phyloP scores from a whole-genome alignment of 2,797 vertebrate species.

The Platyrinchus mystaceus region DNA sequence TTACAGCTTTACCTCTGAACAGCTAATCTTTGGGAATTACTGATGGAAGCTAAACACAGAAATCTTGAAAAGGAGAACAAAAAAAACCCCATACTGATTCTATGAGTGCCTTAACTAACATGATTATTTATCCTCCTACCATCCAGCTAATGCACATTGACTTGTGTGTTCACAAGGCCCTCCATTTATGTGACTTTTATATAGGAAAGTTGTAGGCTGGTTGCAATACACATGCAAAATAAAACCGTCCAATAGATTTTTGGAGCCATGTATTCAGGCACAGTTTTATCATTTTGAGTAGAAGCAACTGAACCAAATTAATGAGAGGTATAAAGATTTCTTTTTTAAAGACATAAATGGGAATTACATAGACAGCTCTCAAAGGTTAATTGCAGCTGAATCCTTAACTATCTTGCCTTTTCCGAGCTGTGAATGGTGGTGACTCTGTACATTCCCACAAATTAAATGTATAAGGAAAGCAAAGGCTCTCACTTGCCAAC shows the following conservation, averaged over 20 bases:
- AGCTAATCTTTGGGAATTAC: background rate
- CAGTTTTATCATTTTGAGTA: background rate
- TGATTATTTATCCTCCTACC: background rate
- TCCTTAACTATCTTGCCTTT: background rate
- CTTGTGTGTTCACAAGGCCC: background rate
- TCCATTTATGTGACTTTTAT: background rate
- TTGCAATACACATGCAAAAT: background rate
- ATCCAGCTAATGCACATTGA: background rate
- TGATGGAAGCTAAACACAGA: background rate
- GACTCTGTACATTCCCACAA: background rate
- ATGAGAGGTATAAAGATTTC: background rate
- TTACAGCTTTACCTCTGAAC: background rate
- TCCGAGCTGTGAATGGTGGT: background rate
- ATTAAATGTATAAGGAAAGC: background rate
- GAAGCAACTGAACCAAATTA: background rate
- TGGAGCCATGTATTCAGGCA: background rate
- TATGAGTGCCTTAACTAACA: background rate
- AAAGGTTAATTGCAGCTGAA: slow-evolving; percentile 14
- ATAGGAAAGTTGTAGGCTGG: background rate
- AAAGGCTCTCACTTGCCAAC: background rate
- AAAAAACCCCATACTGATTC: background rate
- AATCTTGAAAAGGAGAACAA: background rate
- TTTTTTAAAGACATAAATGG: background rate
- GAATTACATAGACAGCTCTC: background rate
- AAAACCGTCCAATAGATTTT: background rate